Evolutionary conservation across 2,888 invertebrate species (phyloP).

Genomic region (Sarcophaga carnaria): DNA sequence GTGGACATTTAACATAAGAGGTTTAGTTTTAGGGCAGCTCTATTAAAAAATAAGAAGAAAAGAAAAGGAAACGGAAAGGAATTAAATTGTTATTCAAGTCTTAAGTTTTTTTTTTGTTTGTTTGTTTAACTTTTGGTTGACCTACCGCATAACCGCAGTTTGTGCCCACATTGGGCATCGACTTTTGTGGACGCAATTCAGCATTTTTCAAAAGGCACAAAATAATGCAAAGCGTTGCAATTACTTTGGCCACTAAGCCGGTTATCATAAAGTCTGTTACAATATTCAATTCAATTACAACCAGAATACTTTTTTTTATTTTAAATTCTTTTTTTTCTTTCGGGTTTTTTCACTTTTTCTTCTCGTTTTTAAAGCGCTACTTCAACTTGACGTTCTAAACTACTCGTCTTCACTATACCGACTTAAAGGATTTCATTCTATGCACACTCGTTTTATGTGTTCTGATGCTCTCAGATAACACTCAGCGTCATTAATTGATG

Average conservation of each 20-base stretch:
- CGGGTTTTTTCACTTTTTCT: background rate
- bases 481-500: no score
- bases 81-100: constrained; percentile 5
- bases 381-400: constrained; percentile 11
- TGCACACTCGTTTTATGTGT: no score
- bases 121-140: constrained; percentile 53
- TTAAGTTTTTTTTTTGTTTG: background rate
- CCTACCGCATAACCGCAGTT: constrained; percentile 77
- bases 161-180: constrained; percentile 69
- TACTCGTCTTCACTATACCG: constrained; percentile 44
- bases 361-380: background rate
- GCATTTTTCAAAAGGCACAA: constrained; percentile 29
- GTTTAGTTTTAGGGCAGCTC: constrained; percentile 86
- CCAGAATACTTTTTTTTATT: constrained; percentile 24
- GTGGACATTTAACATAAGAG: constrained; percentile 90
- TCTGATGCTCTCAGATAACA: no score
- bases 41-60: constrained; percentile 78
- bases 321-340: background rate
- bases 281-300: background rate
- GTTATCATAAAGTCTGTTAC: constrained; percentile 35
- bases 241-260: constrained; percentile 50
- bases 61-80: background rate
- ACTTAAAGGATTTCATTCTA: constrained; percentile 21
- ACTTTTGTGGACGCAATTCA: constrained; percentile 69
- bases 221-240: constrained; percentile 52